These are phyloP conservation scores for Theretra japonica DNA, from an alignment of 2,888 invertebrate genomes.

Conservation along the genomic window DNA sequence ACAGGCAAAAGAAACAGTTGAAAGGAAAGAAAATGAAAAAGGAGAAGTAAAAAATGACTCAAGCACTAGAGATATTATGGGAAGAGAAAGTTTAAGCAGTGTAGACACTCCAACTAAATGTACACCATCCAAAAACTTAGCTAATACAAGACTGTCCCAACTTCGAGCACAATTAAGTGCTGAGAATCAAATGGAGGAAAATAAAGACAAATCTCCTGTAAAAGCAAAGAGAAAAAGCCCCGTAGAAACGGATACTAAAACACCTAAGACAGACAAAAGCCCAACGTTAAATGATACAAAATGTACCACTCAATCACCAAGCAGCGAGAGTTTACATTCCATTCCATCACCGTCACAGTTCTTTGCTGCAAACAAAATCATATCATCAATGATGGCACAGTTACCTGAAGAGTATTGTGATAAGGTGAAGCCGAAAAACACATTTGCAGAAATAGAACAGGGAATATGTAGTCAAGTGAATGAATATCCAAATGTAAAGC, in stretches of 20 bases:
- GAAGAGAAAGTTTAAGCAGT: conserved; percentile 12
- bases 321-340: conserved; percentile 68
- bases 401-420: conserved; percentile 70
- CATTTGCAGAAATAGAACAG: conserved; percentile 77
- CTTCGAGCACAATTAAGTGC: conserved; percentile 58
- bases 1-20: background rate
- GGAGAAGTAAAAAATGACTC: conserved; percentile 33
- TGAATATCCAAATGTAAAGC: conserved; percentile 75
- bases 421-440: conserved; percentile 69
- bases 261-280: conserved; percentile 41
- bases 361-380: conserved; percentile 77
- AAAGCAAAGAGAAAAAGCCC: conserved; percentile 48
- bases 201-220: conserved; percentile 47
- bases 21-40: conserved; percentile 22
- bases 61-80: conserved; percentile 17
- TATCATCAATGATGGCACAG: conserved; percentile 79
- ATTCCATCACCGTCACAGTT: conserved; percentile 76
- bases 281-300: conserved; percentile 60
- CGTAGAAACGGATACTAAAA: conserved; percentile 47
- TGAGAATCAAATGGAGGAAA: conserved; percentile 56
- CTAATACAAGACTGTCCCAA: conserved; percentile 63
- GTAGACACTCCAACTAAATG: conserved; percentile 35
- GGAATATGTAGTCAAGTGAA: conserved; percentile 75
- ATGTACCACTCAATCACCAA: conserved; percentile 62
- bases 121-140: conserved; percentile 60